These are phyloP conservation scores for Camptogramma bilineatum DNA, from an alignment of 2,888 invertebrate genomes.

Conservation along the genomic window DNA sequence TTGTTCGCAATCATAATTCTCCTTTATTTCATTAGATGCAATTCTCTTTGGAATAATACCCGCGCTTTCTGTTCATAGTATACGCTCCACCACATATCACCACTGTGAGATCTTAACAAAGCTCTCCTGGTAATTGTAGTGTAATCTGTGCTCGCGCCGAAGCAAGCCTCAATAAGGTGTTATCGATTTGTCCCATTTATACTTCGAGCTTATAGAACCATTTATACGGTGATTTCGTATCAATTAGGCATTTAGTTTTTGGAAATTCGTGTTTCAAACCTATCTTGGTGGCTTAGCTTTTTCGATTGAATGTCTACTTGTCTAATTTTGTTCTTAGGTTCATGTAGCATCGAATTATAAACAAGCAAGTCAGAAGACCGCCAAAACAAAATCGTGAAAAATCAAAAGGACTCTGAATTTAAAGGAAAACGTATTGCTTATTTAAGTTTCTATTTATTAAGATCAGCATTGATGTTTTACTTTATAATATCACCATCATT, in stretches of 20 bases:
- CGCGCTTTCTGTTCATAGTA: constrained; percentile 1
- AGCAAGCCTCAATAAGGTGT: constrained; percentile 47
- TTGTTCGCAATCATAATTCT: too few relatives aligned
- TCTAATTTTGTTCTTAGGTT: background rate
- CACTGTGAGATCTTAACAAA: constrained; percentile 24
- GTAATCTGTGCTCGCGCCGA: constrained; percentile 37
- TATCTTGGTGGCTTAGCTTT: background rate
- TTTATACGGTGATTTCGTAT: constrained; percentile 25
- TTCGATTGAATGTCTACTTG: background rate
- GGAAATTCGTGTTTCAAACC: background rate
- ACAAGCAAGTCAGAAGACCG: background rate
- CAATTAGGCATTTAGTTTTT: constrained; percentile 8
- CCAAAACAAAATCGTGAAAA: background rate
- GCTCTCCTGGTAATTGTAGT: constrained; percentile 21
- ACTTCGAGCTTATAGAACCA: too few relatives aligned
- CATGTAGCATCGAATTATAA: background rate
- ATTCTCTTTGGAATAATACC: background rate
- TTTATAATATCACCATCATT: too few relatives aligned
- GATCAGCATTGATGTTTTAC: too few relatives aligned
- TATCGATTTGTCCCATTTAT: constrained; percentile 23
- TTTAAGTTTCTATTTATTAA: too few relatives aligned
- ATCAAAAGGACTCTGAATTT: too few relatives aligned
- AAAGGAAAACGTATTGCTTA: too few relatives aligned
- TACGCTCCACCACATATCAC: constrained; percentile 16
- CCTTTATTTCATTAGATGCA: too few relatives aligned